Evolutionary conservation across 2,797 vertebrate species (phyloP).

Genomic region (Betta splendens): DNA sequence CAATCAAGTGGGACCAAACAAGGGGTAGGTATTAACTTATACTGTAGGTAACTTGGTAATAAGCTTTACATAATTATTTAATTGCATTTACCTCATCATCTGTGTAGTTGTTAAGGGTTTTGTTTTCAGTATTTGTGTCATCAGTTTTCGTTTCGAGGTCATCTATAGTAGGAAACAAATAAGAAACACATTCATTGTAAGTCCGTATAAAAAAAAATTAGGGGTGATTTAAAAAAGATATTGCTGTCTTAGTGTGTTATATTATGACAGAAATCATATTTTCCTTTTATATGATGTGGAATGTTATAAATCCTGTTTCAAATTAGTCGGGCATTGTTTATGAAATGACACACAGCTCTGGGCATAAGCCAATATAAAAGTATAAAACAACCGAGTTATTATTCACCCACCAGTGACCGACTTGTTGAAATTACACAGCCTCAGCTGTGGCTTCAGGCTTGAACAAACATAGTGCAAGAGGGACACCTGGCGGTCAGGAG

Average conservation of each 20-base stretch:
- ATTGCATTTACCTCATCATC: conserved; percentile 53
- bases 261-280: conserved; percentile 3
- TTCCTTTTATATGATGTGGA: conserved; percentile 18
- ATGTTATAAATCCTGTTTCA: background rate
- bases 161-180: conserved; percentile 60
- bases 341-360: too few species aligned
- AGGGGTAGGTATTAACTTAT: background rate
- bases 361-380: background rate
- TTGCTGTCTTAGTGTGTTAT: background rate
- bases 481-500: conserved; percentile 67
- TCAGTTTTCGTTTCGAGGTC: conserved; percentile 58
- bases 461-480: conserved; percentile 53
- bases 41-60: background rate
- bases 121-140: conserved; percentile 40
- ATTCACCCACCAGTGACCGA: conserved; percentile 30
- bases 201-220: background rate
- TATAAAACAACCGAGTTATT: conserved; percentile 15
- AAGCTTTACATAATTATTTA: background rate
- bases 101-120: conserved; percentile 41
- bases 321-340: background rate
- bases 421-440: conserved; percentile 46
- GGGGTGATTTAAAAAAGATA: background rate
- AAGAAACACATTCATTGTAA: conserved; percentile 16
- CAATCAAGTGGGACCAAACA: conserved; percentile 7
- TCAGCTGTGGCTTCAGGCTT: conserved; percentile 12